phyloP scores from a whole-genome alignment of 2,797 vertebrate genomes.

The Toxotes lorentzi region DNA sequence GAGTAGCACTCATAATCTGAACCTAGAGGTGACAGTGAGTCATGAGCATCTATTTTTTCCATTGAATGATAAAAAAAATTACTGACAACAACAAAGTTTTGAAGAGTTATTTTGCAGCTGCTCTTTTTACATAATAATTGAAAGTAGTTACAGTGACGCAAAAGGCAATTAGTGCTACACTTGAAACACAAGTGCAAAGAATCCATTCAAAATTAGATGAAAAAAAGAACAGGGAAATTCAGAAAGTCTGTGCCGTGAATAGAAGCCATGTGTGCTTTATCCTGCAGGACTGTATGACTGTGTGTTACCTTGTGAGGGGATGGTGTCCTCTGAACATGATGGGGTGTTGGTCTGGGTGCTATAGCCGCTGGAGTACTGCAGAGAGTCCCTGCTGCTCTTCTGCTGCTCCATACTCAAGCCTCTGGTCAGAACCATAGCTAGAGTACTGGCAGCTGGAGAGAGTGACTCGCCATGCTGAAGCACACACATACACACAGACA shows the following conservation, averaged over 20 bases:
- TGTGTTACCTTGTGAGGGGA: slow-evolving; percentile 94
- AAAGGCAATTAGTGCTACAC: not conserved
- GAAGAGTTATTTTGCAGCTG: slow-evolving; percentile 21
- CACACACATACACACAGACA: slow-evolving; percentile 35
- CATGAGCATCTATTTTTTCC: slow-evolving; percentile 14
- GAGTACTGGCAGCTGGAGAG: slow-evolving; percentile 92
- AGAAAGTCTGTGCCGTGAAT: not conserved
- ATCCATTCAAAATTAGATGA: not conserved
- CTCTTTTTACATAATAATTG: slow-evolving; percentile 7
- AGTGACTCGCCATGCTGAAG: slow-evolving; percentile 92
- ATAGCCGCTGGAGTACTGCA: slow-evolving; percentile 98
- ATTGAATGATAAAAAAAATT: slow-evolving; percentile 11
- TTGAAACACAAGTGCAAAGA: not conserved
- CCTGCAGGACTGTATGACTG: not conserved
- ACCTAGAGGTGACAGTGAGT: slow-evolving; percentile 78
- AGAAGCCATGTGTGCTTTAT: not conserved
- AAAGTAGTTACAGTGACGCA: slow-evolving; percentile 1
- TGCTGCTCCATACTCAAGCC: slow-evolving; percentile 97
- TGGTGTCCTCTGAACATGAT: slow-evolving; percentile 98
- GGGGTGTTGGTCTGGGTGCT: slow-evolving; percentile 98
- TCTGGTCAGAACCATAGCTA: slow-evolving; percentile 96
- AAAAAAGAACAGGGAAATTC: not conserved
- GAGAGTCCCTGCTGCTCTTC: slow-evolving; percentile 97
- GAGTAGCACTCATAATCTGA: slow-evolving; percentile 98
- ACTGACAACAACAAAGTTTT: slow-evolving; percentile 15